Percentiles rank a stretch among this genome's conserved stretches.
Evolutionary conservation across 2,113 vertebrate genomes (phyloP).

Genomic region (Rattus rattus): DNA sequence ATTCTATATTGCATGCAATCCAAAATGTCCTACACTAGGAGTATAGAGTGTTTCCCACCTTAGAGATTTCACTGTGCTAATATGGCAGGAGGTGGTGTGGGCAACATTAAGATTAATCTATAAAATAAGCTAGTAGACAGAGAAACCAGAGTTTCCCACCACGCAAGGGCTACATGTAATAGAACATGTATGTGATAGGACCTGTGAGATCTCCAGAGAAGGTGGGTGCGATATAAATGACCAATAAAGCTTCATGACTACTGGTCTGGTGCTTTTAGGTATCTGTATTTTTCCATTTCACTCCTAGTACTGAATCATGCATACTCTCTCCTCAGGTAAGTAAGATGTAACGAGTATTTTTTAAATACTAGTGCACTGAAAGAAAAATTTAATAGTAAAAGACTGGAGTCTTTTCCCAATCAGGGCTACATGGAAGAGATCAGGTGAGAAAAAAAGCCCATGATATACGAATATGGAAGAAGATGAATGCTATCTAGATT

Average conservation of each 20-base stretch:
- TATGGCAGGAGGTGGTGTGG: neutral
- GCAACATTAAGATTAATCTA: neutral
- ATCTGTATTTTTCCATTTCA: neutral
- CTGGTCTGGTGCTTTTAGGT: neutral
- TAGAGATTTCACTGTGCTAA: neutral
- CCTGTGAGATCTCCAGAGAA: neutral
- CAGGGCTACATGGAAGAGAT: neutral
- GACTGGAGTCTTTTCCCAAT: neutral
- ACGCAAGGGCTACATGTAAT: neutral
- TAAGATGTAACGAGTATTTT: neutral
- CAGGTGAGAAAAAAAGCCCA: neutral
- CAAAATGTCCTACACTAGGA: neutral
- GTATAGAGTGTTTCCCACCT: too few relatives aligned
- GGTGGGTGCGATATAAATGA: neutral
- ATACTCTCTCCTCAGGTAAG: neutral
- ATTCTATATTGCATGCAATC: too few relatives aligned
- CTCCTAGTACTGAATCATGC: neutral
- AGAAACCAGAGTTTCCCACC: neutral
- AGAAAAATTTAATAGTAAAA: neutral
- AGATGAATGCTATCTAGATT: neutral
- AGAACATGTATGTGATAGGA: neutral
- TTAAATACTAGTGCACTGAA: neutral
- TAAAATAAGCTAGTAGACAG: neutral
- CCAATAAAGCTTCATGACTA: neutral
- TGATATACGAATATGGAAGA: neutral